phyloP scores from a whole-genome alignment of 2,888 invertebrate genomes.

The Mythimna impura region DNA sequence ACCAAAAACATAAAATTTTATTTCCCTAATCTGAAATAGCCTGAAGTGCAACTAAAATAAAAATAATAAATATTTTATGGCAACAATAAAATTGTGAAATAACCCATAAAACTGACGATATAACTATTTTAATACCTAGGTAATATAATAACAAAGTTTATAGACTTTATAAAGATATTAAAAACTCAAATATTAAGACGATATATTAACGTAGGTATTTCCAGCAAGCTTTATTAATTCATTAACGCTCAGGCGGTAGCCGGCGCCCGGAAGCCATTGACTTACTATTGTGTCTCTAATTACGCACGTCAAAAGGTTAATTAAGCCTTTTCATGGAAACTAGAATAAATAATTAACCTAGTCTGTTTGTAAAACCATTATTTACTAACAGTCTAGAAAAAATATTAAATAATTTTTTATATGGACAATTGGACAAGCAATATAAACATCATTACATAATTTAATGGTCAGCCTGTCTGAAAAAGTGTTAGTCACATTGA shows the following conservation, averaged over 20 bases:
- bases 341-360: too few species aligned
- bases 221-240: neutral
- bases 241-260: too few species aligned
- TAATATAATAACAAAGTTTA: neutral
- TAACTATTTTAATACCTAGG: constrained; percentile 9
- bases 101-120: constrained; percentile 28
- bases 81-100: constrained; percentile 15
- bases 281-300: too few species aligned
- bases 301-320: too few species aligned
- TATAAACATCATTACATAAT: too few species aligned
- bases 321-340: neutral
- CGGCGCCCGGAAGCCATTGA: too few species aligned
- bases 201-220: neutral
- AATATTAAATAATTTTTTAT: too few species aligned
- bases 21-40: neutral
- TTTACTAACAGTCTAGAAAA: too few species aligned
- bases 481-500: too few species aligned
- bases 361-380: too few species aligned
- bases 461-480: too few species aligned
- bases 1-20: constrained; percentile 1
- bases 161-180: neutral
- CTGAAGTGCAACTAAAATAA: constrained; percentile 1
- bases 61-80: constrained; percentile 23
- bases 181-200: neutral
- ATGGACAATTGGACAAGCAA: too few species aligned